Conservation (phyloP, 2,888 invertebrate genomes). For the Leptopilina myrica region DNA sequence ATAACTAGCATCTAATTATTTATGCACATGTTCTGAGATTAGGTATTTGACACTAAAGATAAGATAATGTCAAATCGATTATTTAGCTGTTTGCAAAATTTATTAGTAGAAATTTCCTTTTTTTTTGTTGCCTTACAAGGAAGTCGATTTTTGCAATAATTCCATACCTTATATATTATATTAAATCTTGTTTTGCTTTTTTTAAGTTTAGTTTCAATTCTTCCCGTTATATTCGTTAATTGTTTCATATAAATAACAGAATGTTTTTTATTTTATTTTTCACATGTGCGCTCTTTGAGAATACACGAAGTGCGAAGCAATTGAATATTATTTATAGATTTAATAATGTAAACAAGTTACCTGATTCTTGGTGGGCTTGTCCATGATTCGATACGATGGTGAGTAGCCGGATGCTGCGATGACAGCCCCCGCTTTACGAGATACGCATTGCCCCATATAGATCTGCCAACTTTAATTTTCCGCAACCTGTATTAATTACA, state of each 20-base stretch:
- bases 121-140: neutral
- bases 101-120: constrained; percentile 24
- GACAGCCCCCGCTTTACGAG: constrained; percentile 81
- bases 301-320: too few species aligned
- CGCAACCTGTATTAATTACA: constrained; percentile 61
- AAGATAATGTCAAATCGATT: neutral
- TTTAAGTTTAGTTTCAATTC: too few species aligned
- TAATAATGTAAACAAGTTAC: constrained; percentile 57
- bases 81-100: neutral
- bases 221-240: too few species aligned
- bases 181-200: too few species aligned
- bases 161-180: too few species aligned
- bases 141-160: too few species aligned
- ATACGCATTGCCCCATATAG: constrained; percentile 88
- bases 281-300: too few species aligned
- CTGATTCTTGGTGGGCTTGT: constrained; percentile 73
- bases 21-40: neutral
- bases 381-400: constrained; percentile 78
- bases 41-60: constrained; percentile 2
- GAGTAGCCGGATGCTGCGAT: constrained; percentile 81
- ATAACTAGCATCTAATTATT: neutral
- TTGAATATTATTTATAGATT: too few species aligned
- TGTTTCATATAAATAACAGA: too few species aligned
- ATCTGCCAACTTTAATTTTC: constrained; percentile 69
- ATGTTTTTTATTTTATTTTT: neutral